These are phyloP conservation scores for Climacteris rufus DNA, from an alignment of 2,113 vertebrate genomes.

Conservation along the genomic window DNA sequence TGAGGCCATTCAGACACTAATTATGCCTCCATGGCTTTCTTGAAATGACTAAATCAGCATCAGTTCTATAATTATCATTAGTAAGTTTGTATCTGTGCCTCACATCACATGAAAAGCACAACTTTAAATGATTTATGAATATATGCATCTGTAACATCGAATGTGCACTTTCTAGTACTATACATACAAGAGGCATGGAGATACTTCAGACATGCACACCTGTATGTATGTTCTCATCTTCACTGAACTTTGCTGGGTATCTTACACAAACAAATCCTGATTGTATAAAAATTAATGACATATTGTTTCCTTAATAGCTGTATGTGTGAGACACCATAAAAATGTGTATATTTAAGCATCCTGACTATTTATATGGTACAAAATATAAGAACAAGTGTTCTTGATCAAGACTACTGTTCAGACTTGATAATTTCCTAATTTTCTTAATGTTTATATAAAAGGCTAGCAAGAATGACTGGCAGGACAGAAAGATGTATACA, in stretches of 20 bases:
- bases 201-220: constrained; percentile 11
- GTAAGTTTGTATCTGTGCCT: constrained; percentile 79
- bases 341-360: constrained; percentile 13
- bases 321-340: background rate
- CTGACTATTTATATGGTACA: background rate
- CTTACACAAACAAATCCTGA: background rate
- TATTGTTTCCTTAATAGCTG: constrained; percentile 27
- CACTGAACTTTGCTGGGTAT: background rate
- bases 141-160: constrained; percentile 70
- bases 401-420: background rate
- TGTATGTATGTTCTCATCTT: constrained; percentile 9
- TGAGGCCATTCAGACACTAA: constrained; percentile 95
- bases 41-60: constrained; percentile 93
- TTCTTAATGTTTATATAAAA: constrained; percentile 54
- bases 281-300: constrained; percentile 34
- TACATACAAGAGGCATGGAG: background rate
- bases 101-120: constrained; percentile 77
- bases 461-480: constrained; percentile 65
- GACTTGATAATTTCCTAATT: constrained; percentile 53
- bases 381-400: constrained; percentile 44
- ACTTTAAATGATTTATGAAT: constrained; percentile 81
- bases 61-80: constrained; percentile 94
- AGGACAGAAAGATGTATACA: constrained; percentile 62
- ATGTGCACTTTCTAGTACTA: constrained; percentile 22
- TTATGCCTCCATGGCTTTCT: constrained; percentile 89